phyloP scores from a whole-genome alignment of 2,113 vertebrate genomes.

The Xenus cinereus region DNA sequence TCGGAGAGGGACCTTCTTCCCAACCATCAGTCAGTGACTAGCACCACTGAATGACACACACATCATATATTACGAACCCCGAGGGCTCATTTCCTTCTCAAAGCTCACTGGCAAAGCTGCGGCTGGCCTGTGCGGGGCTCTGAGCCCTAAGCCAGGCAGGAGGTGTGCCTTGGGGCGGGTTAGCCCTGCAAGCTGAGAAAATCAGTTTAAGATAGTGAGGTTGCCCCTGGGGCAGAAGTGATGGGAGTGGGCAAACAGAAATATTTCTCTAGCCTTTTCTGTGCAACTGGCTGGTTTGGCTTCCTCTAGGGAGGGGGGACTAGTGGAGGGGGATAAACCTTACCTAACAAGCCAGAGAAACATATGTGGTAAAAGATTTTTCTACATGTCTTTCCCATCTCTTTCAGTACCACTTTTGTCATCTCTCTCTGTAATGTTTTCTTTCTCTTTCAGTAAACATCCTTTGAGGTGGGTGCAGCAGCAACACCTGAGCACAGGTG shows the following conservation, averaged over 20 bases:
- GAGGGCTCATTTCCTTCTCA: not conserved
- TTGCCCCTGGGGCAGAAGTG: not conserved
- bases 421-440: not conserved
- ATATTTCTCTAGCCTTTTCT: not conserved
- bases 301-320: not conserved
- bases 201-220: not conserved
- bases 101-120: not conserved
- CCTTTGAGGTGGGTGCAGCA: not conserved
- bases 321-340: not conserved
- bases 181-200: not conserved
- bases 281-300: not conserved
- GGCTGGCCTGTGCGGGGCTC: rapidly evolving
- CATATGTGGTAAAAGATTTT: not conserved
- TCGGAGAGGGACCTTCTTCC: not conserved
- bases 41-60: not conserved
- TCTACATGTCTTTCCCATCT: not conserved
- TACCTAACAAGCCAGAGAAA: not conserved
- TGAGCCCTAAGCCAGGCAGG: not conserved
- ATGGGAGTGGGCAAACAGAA: not conserved
- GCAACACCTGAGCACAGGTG: not conserved
- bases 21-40: not conserved
- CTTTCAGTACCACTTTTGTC: not conserved
- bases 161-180: not conserved
- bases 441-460: not conserved
- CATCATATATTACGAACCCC: not conserved